Percentiles rank a stretch among this genome's conserved stretches.
Evolutionary conservation across 2,113 vertebrate species (phyloP).

Genomic region (Hippocampus guttulatus): DNA sequence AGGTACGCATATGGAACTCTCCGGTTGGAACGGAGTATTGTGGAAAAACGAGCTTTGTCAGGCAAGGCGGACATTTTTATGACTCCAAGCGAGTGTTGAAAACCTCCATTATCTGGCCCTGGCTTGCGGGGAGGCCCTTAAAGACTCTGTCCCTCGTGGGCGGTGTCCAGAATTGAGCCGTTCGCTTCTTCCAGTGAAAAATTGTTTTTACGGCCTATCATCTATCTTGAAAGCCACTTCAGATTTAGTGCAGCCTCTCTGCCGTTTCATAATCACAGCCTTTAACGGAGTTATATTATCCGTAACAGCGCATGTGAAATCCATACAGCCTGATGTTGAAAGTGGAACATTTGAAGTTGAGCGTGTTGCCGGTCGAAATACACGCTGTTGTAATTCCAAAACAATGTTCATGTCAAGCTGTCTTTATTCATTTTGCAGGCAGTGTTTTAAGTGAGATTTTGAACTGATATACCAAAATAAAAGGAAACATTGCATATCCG

Average conservation of each 20-base stretch:
- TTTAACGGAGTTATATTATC: constrained; percentile 15
- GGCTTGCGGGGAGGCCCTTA: constrained; percentile 35
- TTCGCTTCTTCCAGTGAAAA: constrained; percentile 25
- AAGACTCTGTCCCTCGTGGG: constrained; percentile 34
- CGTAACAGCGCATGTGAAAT: constrained; percentile 14
- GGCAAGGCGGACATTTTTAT: constrained; percentile 65
- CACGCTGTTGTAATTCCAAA: background rate
- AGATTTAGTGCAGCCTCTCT: constrained; percentile 41
- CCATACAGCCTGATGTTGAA: constrained; percentile 23
- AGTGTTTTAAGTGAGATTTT: too few relatives aligned
- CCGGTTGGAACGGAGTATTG: constrained; percentile 29
- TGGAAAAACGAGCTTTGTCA: constrained; percentile 64
- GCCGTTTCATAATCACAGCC: constrained; percentile 26
- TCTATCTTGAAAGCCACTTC: constrained; percentile 36
- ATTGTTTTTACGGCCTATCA: constrained; percentile 50
- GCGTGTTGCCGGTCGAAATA: background rate
- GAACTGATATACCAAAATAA: too few relatives aligned
- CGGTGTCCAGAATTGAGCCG: constrained; percentile 36
- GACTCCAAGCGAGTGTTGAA: constrained; percentile 63
- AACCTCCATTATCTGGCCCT: constrained; percentile 61
- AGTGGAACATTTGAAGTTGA: background rate
- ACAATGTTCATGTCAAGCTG: background rate
- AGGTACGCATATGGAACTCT: constrained; percentile 34
- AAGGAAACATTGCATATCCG: too few relatives aligned
- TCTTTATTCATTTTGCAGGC: too few relatives aligned